These are phyloP conservation scores for Dynastes tityus DNA, from an alignment of 2,888 invertebrate species.

Conservation along the genomic window DNA sequence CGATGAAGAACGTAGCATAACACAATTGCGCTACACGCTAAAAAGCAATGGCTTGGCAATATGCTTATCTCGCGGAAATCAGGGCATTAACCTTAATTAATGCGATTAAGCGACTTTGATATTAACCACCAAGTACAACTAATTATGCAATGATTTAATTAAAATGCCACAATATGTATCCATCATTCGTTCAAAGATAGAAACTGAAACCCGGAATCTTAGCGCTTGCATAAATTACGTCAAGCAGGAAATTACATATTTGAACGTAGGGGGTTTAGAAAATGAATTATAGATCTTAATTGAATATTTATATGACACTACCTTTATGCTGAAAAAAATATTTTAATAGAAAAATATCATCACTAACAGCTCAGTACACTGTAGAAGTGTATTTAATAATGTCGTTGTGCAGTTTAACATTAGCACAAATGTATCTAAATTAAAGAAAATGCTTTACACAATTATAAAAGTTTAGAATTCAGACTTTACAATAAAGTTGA, in stretches of 20 bases:
- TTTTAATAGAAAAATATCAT: background rate
- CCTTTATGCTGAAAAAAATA: background rate
- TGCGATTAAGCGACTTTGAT: conserved; percentile 1
- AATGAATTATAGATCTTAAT: background rate
- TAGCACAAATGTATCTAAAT: too few relatives aligned
- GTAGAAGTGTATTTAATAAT: background rate
- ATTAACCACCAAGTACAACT: background rate
- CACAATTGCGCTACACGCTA: background rate
- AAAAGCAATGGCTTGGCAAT: background rate
- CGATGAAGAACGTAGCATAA: background rate
- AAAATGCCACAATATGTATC: conserved; percentile 7
- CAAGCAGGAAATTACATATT: conserved; percentile 8
- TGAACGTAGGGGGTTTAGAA: background rate
- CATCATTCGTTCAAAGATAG: conserved; percentile 10
- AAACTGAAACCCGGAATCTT: background rate
- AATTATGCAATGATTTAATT: conserved; percentile 16
- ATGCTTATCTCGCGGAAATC: background rate
- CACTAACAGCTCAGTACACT: background rate
- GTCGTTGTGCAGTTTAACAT: background rate
- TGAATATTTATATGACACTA: background rate
- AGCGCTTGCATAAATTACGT: background rate
- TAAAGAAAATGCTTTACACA: background rate
- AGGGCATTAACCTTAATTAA: conserved; percentile 28
- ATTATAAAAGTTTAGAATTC: background rate
- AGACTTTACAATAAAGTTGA: background rate